Evolutionary conservation across 2,797 vertebrate genomes (phyloP).

Genomic region (Rhinoraja longicauda): DNA sequence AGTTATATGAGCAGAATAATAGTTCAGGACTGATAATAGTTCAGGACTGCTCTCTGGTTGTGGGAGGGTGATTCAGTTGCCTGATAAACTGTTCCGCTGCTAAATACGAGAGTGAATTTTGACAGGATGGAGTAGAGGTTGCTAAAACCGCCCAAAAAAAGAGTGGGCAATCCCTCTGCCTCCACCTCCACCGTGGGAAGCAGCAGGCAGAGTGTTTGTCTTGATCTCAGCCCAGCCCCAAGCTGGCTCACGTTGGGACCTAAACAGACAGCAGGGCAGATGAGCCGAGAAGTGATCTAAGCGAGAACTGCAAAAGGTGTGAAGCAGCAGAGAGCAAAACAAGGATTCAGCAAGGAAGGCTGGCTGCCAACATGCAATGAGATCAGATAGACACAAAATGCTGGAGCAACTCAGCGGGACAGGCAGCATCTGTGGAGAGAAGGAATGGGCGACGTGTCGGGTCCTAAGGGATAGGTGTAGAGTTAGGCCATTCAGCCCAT

Average conservation of each 20-base stretch:
- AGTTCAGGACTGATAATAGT: too few relatives aligned
- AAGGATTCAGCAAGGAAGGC: background rate
- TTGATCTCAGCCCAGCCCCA: background rate
- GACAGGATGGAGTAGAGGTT: constrained; percentile 11
- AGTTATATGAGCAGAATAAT: too few relatives aligned
- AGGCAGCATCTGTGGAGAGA: too few relatives aligned
- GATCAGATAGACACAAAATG: too few relatives aligned
- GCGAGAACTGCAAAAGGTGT: background rate
- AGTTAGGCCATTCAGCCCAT: too few relatives aligned
- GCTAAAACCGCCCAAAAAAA: background rate
- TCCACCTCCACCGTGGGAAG: constrained; percentile 6
- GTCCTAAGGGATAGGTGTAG: too few relatives aligned
- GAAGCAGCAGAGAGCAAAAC: background rate
- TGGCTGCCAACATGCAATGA: background rate
- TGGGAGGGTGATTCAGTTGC: too few relatives aligned
- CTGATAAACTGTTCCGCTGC: too few relatives aligned
- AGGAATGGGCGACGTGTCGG: too few relatives aligned
- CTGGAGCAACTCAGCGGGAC: too few relatives aligned
- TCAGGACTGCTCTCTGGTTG: too few relatives aligned
- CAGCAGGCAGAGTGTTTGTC: background rate
- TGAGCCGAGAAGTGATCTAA: constrained; percentile 7
- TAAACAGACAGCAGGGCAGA: background rate
- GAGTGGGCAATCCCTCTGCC: constrained; percentile 3
- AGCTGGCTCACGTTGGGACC: background rate
- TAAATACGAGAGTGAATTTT: constrained; percentile 25